Conservation (phyloP, 2,113 vertebrate species). For the Halichoeres trimaculatus region DNA sequence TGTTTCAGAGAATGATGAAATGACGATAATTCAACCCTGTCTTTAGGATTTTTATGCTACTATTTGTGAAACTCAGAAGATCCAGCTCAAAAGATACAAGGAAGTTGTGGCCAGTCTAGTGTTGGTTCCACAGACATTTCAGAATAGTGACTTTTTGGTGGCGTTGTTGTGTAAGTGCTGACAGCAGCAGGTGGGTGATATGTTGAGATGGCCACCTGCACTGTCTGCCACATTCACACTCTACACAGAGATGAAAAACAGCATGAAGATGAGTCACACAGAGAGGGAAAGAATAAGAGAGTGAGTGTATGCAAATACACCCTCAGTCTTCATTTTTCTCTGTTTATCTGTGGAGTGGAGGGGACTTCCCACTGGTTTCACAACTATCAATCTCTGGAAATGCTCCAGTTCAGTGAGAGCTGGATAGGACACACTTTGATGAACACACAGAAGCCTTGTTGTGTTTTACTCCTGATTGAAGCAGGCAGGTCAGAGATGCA, state of each 20-base stretch:
- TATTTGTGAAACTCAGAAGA: background rate
- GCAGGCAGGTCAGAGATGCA: too few relatives aligned
- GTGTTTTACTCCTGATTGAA: slow-evolving; percentile 59
- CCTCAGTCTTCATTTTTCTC: slow-evolving; percentile 72
- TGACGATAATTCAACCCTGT: background rate
- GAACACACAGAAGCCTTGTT: slow-evolving; percentile 48
- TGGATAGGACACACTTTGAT: slow-evolving; percentile 14
- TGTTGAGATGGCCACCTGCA: slow-evolving; percentile 72
- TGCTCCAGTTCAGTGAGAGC: slow-evolving; percentile 66
- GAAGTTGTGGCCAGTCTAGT: slow-evolving; percentile 16
- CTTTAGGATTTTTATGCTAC: background rate
- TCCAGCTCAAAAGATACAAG: background rate
- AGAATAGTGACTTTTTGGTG: slow-evolving; percentile 43
- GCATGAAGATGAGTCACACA: slow-evolving; percentile 65
- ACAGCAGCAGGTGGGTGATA: slow-evolving; percentile 73
- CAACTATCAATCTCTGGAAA: slow-evolving; percentile 69
- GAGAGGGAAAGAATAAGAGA: slow-evolving; percentile 15
- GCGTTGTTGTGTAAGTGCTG: slow-evolving; percentile 64
- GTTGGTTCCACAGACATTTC: slow-evolving; percentile 27
- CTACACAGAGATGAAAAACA: slow-evolving; percentile 58
- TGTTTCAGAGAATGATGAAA: background rate
- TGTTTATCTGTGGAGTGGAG: slow-evolving; percentile 63
- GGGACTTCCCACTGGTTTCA: slow-evolving; percentile 73
- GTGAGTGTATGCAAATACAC: slow-evolving; percentile 68
- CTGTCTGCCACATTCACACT: slow-evolving; percentile 77